Percentiles rank a stretch among this genome's conserved stretches.
phyloP scores from a whole-genome alignment of 64 coral and sea anemone species.

The Hydrozoanthus tunicans region DNA sequence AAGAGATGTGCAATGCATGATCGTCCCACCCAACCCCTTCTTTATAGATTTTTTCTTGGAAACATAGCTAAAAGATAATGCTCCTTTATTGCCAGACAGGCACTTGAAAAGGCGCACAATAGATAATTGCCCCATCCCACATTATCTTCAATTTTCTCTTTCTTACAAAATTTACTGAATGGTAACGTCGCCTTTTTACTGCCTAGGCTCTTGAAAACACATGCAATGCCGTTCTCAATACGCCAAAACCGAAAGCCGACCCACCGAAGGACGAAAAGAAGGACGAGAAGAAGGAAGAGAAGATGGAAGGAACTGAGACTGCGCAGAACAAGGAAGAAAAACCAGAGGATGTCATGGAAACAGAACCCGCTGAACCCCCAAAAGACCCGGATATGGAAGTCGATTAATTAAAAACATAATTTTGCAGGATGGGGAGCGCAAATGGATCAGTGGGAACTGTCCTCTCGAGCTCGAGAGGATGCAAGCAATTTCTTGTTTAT shows the following conservation, averaged over 20 bases:
- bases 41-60: too few relatives aligned
- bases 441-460: not conserved
- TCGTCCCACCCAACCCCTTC: too few relatives aligned
- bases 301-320: not conserved
- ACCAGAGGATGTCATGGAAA: conserved; percentile 69
- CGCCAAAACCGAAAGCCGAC: conserved; percentile 76
- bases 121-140: too few relatives aligned
- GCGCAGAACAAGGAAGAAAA: conserved; percentile 45
- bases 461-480: not conserved
- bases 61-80: too few relatives aligned
- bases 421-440: not conserved
- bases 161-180: not conserved
- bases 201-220: conserved; percentile 75
- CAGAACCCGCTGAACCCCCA: conserved; percentile 8
- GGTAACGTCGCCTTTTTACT: not conserved
- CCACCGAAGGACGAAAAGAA: conserved; percentile 80
- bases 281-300: conserved; percentile 77
- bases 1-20: too few relatives aligned
- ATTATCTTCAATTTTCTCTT: too few relatives aligned
- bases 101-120: not conserved
- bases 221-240: conserved; percentile 79
- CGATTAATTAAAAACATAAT: conserved; percentile 25
- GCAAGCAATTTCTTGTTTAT: not conserved
- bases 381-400: conserved; percentile 60
- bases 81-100: not conserved